phyloP scores from a whole-genome alignment of 2,888 invertebrate species.

The Galerucella pusilla region DNA sequence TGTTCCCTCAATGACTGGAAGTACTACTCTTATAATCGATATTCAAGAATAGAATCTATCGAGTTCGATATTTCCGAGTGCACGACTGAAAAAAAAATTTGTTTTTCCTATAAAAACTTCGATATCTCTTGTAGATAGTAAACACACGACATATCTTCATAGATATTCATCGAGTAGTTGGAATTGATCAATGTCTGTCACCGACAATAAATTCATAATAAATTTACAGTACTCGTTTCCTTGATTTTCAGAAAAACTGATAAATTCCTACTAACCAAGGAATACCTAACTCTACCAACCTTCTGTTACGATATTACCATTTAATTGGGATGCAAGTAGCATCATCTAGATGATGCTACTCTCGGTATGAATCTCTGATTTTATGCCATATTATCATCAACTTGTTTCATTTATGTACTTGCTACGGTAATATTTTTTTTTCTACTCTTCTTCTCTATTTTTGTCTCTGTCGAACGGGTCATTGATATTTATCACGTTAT shows the following conservation, averaged over 20 bases:
- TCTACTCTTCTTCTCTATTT: not conserved
- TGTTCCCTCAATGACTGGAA: too few relatives aligned
- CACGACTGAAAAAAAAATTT: not conserved
- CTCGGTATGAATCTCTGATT: conserved; percentile 44
- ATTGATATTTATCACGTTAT: conserved; percentile 46
- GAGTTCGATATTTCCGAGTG: not conserved
- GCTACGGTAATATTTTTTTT: conserved; percentile 44
- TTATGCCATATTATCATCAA: conserved; percentile 43
- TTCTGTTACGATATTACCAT: conserved; percentile 41
- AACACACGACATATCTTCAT: not conserved
- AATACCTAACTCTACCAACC: conserved; percentile 32
- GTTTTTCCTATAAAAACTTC: not conserved
- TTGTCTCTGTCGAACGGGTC: conserved; percentile 36
- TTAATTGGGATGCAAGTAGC: conserved; percentile 45
- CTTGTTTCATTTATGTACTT: conserved; percentile 47
- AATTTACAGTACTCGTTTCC: conserved; percentile 30
- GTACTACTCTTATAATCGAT: too few relatives aligned
- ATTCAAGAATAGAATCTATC: too few relatives aligned
- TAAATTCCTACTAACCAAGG: conserved; percentile 27
- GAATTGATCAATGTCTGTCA: conserved; percentile 21
- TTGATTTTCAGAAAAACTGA: conserved; percentile 33
- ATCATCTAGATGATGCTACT: too few relatives aligned
- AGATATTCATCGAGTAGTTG: conserved; percentile 9
- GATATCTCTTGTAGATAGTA: not conserved
- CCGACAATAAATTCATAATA: conserved; percentile 20